Percentiles rank a stretch among this genome's conserved stretches.
These are phyloP conservation scores for Autographa pulchrina DNA, from an alignment of 2,888 invertebrate genomes.

Conservation along the genomic window DNA sequence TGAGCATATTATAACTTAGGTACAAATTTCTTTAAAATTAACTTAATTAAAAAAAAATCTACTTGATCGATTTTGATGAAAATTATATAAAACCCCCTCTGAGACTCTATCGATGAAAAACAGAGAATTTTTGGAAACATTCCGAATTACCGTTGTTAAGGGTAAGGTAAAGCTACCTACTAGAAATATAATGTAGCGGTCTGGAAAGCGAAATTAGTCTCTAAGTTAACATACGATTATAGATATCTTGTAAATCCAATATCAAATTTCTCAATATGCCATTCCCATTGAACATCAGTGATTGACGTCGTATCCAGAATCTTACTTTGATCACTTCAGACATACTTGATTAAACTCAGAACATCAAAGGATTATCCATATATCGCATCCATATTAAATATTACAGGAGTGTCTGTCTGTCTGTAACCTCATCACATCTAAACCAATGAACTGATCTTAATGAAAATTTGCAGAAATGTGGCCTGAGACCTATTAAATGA, in stretches of 20 bases:
- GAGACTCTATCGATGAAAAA: too few relatives aligned
- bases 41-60: too few relatives aligned
- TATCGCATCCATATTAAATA: neutral
- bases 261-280: neutral
- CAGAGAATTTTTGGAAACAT: too few relatives aligned
- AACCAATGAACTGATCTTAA: too few relatives aligned
- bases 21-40: too few relatives aligned
- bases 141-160: too few relatives aligned
- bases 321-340: constrained; percentile 37
- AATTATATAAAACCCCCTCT: too few relatives aligned
- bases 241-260: neutral
- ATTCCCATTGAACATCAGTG: constrained; percentile 20
- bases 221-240: neutral
- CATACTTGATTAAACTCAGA: constrained; percentile 42
- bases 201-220: neutral
- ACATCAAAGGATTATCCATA: constrained; percentile 43
- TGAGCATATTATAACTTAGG: too few relatives aligned
- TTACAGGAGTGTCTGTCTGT: neutral
- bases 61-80: too few relatives aligned
- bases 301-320: constrained; percentile 24
- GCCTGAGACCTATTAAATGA: too few relatives aligned
- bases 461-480: neutral
- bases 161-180: too few relatives aligned
- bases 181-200: neutral
- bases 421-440: neutral